Conservation (phyloP, 1,140 invertebrate species). For the Drosophila hydei region DNA sequence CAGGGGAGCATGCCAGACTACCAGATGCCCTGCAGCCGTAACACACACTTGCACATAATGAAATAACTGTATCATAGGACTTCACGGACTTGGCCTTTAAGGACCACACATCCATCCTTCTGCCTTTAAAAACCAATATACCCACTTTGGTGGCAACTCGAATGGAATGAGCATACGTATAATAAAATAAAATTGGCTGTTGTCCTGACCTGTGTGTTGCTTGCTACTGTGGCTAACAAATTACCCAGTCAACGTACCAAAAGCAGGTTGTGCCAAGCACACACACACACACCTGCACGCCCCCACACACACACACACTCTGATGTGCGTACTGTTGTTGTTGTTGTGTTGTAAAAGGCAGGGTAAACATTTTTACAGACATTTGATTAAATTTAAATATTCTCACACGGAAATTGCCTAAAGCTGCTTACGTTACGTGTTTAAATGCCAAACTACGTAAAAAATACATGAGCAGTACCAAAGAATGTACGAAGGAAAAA, state of each 20-base stretch:
- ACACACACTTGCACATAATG: too few relatives aligned
- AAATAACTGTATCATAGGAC: too few relatives aligned
- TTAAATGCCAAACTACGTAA: constrained; percentile 8
- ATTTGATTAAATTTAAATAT: constrained; percentile 83
- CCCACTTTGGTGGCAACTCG: background rate
- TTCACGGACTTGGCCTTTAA: too few relatives aligned
- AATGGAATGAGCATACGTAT: background rate
- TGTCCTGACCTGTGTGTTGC: constrained; percentile 43
- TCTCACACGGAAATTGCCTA: constrained; percentile 72
- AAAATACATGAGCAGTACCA: constrained; percentile 33
- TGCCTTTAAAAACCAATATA: background rate
- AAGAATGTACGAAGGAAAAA: background rate
- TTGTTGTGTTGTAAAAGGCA: constrained; percentile 54
- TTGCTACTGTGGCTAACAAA: constrained; percentile 63
- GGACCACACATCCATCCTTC: background rate
- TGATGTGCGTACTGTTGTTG: constrained; percentile 51
- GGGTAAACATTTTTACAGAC: constrained; percentile 78
- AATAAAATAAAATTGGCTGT: constrained; percentile 78
- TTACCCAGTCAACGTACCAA: constrained; percentile 69
- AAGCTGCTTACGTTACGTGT: constrained; percentile 55
- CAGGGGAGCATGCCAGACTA: background rate
- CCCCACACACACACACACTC: constrained; percentile 11
- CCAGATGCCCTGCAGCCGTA: background rate
- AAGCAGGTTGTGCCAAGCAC: constrained; percentile 61
- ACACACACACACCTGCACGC: constrained; percentile 26